phyloP scores from a whole-genome alignment of 2,113 vertebrate species.

The Neopipo cinnamomea region DNA sequence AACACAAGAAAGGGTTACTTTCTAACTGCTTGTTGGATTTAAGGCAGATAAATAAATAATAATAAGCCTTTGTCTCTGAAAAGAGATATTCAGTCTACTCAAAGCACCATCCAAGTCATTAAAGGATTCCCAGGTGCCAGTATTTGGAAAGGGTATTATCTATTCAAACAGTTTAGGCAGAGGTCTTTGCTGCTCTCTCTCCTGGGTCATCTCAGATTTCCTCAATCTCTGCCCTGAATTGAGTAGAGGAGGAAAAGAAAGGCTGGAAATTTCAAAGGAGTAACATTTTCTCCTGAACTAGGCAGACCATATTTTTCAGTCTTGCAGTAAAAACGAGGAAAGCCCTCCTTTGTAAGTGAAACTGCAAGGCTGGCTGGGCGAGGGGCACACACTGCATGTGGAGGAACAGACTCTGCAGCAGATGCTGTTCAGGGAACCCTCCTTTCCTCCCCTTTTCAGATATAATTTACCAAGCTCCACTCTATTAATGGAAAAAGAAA shows the following conservation, averaged over 20 bases:
- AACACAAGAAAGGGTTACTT: constrained; percentile 6
- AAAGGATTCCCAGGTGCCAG: constrained; percentile 59
- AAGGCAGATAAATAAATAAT: constrained; percentile 47
- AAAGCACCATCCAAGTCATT: constrained; percentile 42
- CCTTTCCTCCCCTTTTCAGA: background rate
- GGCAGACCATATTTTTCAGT: background rate
- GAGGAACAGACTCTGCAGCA: background rate
- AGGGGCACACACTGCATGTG: background rate
- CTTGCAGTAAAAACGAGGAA: background rate
- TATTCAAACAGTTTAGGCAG: constrained; percentile 53
- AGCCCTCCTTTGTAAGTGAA: background rate
- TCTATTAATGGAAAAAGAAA: background rate
- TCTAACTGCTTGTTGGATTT: background rate
- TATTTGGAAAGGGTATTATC: constrained; percentile 57
- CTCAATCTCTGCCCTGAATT: background rate
- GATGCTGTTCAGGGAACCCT: background rate
- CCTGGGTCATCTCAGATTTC: constrained; percentile 55
- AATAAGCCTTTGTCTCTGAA: constrained; percentile 47
- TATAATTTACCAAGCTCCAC: background rate
- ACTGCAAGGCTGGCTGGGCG: background rate
- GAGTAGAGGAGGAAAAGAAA: background rate
- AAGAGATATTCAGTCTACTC: constrained; percentile 34
- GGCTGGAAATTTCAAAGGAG: background rate
- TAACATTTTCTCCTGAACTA: background rate
- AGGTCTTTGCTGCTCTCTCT: constrained; percentile 35